Conservation (phyloP, 1,140 invertebrate species). For the Dendrolimus punctatus region DNA sequence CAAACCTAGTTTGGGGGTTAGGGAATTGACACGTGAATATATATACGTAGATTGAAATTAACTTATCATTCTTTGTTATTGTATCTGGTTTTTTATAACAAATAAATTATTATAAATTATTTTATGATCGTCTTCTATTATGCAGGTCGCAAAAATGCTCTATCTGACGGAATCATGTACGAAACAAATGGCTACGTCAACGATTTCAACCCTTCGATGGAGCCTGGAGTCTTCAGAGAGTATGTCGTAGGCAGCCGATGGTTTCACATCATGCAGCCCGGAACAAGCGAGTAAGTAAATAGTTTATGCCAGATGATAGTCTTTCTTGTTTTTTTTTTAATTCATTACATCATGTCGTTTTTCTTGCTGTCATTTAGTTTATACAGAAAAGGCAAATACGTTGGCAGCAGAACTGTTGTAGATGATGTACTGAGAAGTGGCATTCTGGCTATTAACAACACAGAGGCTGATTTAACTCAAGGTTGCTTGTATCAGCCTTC, state of each 20-base stretch:
- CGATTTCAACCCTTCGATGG: constrained; percentile 15
- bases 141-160: constrained; percentile 11
- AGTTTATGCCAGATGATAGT: no score
- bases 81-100: no score
- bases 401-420: constrained; percentile 6
- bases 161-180: constrained; percentile 13
- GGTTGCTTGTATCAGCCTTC: constrained; percentile 12
- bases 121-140: no score
- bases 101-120: no score
- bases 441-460: constrained; percentile 14
- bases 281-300: constrained; percentile 14
- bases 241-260: constrained; percentile 17
- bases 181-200: constrained; percentile 17
- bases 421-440: constrained; percentile 11
- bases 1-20: no score
- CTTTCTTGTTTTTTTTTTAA: no score
- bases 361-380: no score
- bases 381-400: constrained; percentile 5
- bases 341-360: no score
- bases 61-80: no score
- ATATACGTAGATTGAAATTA: no score
- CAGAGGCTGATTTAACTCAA: constrained; percentile 13
- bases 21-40: no score
- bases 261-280: constrained; percentile 20
- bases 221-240: constrained; percentile 19